Evolutionary conservation across 64 coral and sea anemone genomes (phyloP).

Genomic region (Exaiptasia diaphana): DNA sequence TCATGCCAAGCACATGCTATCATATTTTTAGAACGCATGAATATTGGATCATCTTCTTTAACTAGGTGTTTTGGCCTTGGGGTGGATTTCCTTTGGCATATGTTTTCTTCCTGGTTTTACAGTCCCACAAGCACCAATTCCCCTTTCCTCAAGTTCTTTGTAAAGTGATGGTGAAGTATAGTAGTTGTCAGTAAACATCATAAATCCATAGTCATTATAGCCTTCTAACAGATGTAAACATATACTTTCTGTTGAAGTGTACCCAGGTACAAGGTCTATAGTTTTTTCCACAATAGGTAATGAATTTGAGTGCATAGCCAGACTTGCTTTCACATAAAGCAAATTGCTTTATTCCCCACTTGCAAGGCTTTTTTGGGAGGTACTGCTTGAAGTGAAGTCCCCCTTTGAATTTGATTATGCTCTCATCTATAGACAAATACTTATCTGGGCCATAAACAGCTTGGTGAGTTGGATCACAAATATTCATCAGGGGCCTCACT

Average conservation of each 20-base stretch:
- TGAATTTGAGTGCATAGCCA: constrained; percentile 11
- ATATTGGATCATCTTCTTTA: constrained; percentile 20
- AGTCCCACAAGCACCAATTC: constrained; percentile 12
- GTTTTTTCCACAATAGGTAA: constrained; percentile 24
- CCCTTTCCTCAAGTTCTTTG: neutral
- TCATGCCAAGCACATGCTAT: constrained; percentile 20
- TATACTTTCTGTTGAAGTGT: neutral
- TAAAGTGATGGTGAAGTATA: constrained; percentile 4
- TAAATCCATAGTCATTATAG: neutral
- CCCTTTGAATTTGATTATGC: constrained; percentile 3
- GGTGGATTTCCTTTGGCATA: neutral
- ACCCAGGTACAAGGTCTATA: neutral
- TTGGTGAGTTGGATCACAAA: neutral
- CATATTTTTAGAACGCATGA: neutral
- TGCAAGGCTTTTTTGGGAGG: constrained; percentile 3
- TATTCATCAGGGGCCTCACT: neutral
- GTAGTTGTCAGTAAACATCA: neutral
- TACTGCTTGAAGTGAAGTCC: constrained; percentile 24
- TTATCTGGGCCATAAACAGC: neutral
- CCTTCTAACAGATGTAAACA: constrained; percentile 1
- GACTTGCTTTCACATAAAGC: constrained; percentile 2
- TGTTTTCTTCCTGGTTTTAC: constrained; percentile 1
- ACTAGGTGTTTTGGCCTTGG: neutral
- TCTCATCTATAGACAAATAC: constrained; percentile 20
- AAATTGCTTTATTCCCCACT: constrained; percentile 11